A percentile compares a stretch with the other conserved stretches of the same genome.
Conservation (phyloP, 2,888 invertebrate species). For the Glaucopsyche alexis region DNA sequence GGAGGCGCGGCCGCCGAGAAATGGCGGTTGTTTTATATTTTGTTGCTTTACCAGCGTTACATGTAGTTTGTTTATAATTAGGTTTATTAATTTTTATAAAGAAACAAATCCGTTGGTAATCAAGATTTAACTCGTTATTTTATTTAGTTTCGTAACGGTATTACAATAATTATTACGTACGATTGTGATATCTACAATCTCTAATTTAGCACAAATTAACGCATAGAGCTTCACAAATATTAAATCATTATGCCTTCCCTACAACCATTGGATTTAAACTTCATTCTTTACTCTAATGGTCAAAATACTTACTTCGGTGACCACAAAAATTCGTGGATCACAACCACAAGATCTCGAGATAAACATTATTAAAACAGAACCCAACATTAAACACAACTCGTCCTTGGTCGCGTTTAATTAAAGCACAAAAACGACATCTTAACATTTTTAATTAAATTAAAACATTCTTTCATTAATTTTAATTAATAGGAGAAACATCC, state of each 20-base stretch:
- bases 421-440: slow-evolving; percentile 4
- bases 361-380: slow-evolving; percentile 1
- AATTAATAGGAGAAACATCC: slow-evolving; percentile 25
- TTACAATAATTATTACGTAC: neutral
- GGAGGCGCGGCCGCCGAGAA: slow-evolving; percentile 60
- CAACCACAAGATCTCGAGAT: slow-evolving; percentile 2
- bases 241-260: no score
- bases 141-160: neutral
- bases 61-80: slow-evolving; percentile 5
- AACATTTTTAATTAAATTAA: slow-evolving; percentile 27
- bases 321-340: slow-evolving; percentile 6
- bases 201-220: no score
- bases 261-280: neutral
- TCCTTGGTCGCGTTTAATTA: slow-evolving; percentile 19
- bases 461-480: slow-evolving; percentile 26
- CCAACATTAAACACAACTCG: neutral
- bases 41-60: neutral
- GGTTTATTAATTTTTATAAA: slow-evolving; percentile 19
- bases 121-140: neutral
- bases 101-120: neutral
- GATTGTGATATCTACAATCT: neutral
- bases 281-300: neutral
- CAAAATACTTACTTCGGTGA: neutral
- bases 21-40: slow-evolving; percentile 28
- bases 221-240: no score